Evolutionary conservation across 2,797 vertebrate genomes (phyloP).

Genomic region (Notolabrus celidotus): DNA sequence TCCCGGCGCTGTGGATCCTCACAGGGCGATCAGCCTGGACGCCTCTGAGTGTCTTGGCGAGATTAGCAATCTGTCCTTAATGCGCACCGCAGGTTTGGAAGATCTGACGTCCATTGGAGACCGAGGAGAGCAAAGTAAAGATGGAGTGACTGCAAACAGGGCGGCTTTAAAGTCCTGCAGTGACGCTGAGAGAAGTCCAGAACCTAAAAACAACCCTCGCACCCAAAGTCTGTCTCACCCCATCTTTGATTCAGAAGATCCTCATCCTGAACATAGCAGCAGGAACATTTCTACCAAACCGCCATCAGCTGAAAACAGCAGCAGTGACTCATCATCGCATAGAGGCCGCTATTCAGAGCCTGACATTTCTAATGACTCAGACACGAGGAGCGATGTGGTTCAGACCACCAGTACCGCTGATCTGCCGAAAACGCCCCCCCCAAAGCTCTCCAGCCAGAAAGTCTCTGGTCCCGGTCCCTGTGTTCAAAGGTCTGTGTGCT

Average conservation of each 20-base stretch:
- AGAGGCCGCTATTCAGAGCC: slow-evolving; percentile 46
- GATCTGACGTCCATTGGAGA: slow-evolving; percentile 80
- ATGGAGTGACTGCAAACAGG: slow-evolving; percentile 31
- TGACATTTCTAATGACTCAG: slow-evolving; percentile 64
- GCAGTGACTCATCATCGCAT: slow-evolving; percentile 51
- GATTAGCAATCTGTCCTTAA: slow-evolving; percentile 60
- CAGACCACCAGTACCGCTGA: slow-evolving; percentile 49
- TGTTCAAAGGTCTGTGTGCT: slow-evolving; percentile 85
- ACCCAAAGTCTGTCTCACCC: slow-evolving; percentile 16
- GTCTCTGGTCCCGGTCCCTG: slow-evolving; percentile 82
- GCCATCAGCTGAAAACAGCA: slow-evolving; percentile 40
- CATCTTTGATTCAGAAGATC: slow-evolving; percentile 26
- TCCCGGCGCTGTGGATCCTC: slow-evolving; percentile 49
- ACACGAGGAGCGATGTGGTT: slow-evolving; percentile 52
- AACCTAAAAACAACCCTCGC: slow-evolving; percentile 4
- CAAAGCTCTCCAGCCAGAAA: slow-evolving; percentile 78
- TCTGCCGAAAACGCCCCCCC: slow-evolving; percentile 65
- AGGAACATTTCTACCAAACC: slow-evolving; percentile 30
- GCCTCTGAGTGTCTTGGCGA: slow-evolving; percentile 69
- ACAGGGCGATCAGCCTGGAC: slow-evolving; percentile 77
- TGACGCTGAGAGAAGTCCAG: slow-evolving; percentile 13
- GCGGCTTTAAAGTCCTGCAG: slow-evolving; percentile 9
- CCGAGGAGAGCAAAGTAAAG: slow-evolving; percentile 23
- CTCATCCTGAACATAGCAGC: not conserved
- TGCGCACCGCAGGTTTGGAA: slow-evolving; percentile 79